Percentiles rank a stretch among this genome's conserved stretches.
phyloP scores from a whole-genome alignment of 2,888 invertebrate species.

The Drosophila recens region DNA sequence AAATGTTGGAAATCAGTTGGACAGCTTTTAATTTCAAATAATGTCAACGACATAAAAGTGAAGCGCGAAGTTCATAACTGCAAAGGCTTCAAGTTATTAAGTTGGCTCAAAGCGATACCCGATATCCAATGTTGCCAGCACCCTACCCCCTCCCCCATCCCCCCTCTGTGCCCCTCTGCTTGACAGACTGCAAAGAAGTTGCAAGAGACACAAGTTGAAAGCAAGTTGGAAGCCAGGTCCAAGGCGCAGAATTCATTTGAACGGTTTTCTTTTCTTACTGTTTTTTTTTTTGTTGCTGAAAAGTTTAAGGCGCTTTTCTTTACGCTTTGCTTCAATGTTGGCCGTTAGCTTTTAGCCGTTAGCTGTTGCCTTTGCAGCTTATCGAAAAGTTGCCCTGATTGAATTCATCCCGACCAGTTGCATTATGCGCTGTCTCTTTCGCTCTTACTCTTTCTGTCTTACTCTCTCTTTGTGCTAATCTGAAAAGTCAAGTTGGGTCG shows the following conservation, averaged over 20 bases:
- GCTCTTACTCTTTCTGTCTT: background rate
- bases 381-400: slow-evolving; percentile 74
- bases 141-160: background rate
- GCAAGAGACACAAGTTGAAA: slow-evolving; percentile 28
- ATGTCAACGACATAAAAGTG: slow-evolving; percentile 68
- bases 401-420: slow-evolving; percentile 49
- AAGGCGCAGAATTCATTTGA: slow-evolving; percentile 60
- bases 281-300: slow-evolving; percentile 34
- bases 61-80: slow-evolving; percentile 76
- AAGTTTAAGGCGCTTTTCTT: slow-evolving; percentile 73
- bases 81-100: slow-evolving; percentile 76
- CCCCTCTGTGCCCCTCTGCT: background rate
- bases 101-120: slow-evolving; percentile 74
- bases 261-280: slow-evolving; percentile 14
- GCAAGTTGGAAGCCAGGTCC: slow-evolving; percentile 38
- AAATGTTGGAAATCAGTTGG: slow-evolving; percentile 49
- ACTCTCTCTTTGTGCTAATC: slow-evolving; percentile 39
- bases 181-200: slow-evolving; percentile 27
- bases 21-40: slow-evolving; percentile 53
- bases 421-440: slow-evolving; percentile 42
- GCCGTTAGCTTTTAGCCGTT: slow-evolving; percentile 25
- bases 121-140: slow-evolving; percentile 51
- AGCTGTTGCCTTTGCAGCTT: slow-evolving; percentile 71
- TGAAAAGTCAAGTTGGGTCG: slow-evolving; percentile 61
- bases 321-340: slow-evolving; percentile 35